Conservation (phyloP, 2,888 invertebrate genomes). For the Pycnomerus fuliginosus region DNA sequence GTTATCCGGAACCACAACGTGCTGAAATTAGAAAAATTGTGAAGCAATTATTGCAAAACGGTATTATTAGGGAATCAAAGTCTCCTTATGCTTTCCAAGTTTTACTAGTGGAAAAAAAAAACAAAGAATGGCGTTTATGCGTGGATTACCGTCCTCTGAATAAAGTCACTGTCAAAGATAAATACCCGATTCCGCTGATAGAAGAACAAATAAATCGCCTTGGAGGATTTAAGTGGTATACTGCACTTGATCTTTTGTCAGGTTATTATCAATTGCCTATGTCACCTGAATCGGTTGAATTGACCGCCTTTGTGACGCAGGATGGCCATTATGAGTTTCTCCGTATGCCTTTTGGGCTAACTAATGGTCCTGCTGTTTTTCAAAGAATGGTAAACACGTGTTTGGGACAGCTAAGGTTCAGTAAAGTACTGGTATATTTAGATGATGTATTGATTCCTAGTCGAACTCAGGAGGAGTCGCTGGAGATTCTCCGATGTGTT, state of each 20-base stretch:
- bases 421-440: constrained; percentile 5
- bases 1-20: neutral
- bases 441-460: constrained; percentile 3
- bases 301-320: constrained; percentile 3
- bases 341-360: neutral
- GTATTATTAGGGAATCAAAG: constrained; percentile 1
- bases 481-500: neutral
- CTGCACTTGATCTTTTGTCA: neutral
- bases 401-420: constrained; percentile 6
- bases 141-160: constrained; percentile 1
- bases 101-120: constrained; percentile 1
- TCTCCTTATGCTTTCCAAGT: neutral
- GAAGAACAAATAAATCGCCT: neutral
- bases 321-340: constrained; percentile 1
- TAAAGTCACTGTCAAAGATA: neutral
- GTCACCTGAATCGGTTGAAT: neutral
- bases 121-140: neutral
- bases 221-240: neutral
- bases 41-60: neutral
- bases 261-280: constrained; percentile 1
- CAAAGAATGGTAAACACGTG: neutral
- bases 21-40: neutral
- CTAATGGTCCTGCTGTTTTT: constrained; percentile 1
- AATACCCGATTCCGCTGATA: constrained; percentile 1
- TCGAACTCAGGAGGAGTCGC: neutral